phyloP scores from a whole-genome alignment of 2,888 invertebrate genomes.

The Orthosia cruda region DNA sequence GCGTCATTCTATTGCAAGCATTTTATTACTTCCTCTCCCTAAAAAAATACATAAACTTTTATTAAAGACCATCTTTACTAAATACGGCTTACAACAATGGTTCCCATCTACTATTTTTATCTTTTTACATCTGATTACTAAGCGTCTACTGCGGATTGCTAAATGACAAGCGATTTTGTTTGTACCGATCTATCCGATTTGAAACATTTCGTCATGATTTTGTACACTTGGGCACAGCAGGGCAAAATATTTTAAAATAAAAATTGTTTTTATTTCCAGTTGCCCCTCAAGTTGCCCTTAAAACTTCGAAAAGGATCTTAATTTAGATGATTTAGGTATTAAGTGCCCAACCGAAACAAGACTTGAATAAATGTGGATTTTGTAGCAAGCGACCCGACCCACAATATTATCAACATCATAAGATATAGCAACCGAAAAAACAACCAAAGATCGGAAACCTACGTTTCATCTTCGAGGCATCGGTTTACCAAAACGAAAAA shows the following conservation, averaged over 20 bases:
- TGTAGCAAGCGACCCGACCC: neutral
- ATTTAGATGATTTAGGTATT: neutral
- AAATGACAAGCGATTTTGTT: slow-evolving; percentile 71
- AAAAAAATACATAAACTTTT: neutral
- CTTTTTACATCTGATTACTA: slow-evolving; percentile 33
- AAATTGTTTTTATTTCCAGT: neutral
- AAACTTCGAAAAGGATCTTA: neutral
- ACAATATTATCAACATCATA: slow-evolving; percentile 3
- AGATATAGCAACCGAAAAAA: slow-evolving; percentile 7
- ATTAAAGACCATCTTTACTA: slow-evolving; percentile 1
- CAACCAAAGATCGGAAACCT: slow-evolving; percentile 17
- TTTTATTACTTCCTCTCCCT: slow-evolving; percentile 4
- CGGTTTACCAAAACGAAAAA: slow-evolving; percentile 54
- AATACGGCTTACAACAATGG: slow-evolving; percentile 15
- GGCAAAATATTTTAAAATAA: neutral
- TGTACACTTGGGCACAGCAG: slow-evolving; percentile 49
- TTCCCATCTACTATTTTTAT: slow-evolving; percentile 14
- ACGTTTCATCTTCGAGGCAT: slow-evolving; percentile 31
- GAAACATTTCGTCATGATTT: slow-evolving; percentile 70
- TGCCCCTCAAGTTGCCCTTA: neutral
- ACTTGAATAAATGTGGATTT: slow-evolving; percentile 4
- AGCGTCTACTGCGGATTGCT: slow-evolving; percentile 55
- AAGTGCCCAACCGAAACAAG: neutral
- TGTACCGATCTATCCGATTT: slow-evolving; percentile 67
- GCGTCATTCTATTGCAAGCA: neutral